Evolutionary conservation across 2,888 invertebrate genomes (phyloP), one percentile per base, ranked within the genome.

Genomic region (Euplagia quadripunctaria): DNA sequence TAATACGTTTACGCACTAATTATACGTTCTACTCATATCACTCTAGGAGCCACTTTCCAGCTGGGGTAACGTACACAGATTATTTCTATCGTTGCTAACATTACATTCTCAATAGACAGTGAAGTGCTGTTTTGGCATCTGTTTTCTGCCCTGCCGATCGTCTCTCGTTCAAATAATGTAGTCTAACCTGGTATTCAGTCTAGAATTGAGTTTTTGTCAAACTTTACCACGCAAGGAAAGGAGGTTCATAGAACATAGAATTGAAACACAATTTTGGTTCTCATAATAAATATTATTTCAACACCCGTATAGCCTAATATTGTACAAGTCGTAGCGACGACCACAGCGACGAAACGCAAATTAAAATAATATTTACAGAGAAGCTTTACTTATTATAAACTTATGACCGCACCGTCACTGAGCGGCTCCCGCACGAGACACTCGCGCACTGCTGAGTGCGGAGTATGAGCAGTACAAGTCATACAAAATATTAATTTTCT

Each of bases 311-410:
- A 90, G 87, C 91, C 90, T 90, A 91, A 85, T 83, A 89, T 90
- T 88, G 86, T 92, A 92, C 91, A 92, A 85, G 80, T 79, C 74
- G 61, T 83, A 84, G 80, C 86, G 90, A 89, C 87, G 86, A 82
- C 82, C 79, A 82, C 81, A 82, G 87, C 88, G 83, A 87, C 31
- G 31, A 31, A n/a, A 88, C 86, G 88, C 82, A 83, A 85, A 89
- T 91, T 86, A 91, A 95, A 95, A 95, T 94, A 95, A 95, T 94
- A 95, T 95, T 95, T 94, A 95, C 92, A 94, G 91, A 94, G 93
- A 94, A 86, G 58, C 76, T 81, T 86, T 85, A 84, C 78, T 81
- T 83, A 74, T 81, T 83, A 74, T 85, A 86, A 80, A 87, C 81
- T 70, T 84, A 89, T 88, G 88, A 88, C 83, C 86, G 88, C 83